phyloP scores from a whole-genome alignment of 2,797 vertebrate species.

The Squalus acanthias region DNA sequence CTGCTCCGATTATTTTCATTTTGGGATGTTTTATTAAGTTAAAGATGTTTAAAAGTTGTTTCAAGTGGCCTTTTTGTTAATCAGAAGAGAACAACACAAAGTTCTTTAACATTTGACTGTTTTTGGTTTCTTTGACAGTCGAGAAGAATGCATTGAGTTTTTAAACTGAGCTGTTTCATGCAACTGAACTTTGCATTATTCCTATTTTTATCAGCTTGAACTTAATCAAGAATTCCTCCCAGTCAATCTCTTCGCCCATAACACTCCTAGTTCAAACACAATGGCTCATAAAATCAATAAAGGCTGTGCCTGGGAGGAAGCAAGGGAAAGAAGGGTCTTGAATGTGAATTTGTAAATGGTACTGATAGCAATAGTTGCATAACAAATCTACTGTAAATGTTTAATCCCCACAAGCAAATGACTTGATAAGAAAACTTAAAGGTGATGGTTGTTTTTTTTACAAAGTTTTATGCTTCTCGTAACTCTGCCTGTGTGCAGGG shows the following conservation, averaged over 20 bases:
- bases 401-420: neutral
- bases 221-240: neutral
- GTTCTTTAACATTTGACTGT: neutral
- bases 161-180: neutral
- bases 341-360: neutral
- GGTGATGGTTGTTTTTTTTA: neutral
- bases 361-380: neutral
- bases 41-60: neutral
- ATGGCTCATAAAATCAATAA: slow-evolving; percentile 3
- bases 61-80: neutral
- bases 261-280: neutral
- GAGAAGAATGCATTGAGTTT: neutral
- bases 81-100: neutral
- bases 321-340: neutral
- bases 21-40: neutral
- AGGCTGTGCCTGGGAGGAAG: neutral
- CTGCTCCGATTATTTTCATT: neutral
- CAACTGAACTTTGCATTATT: neutral
- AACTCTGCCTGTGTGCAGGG: neutral
- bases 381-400: neutral
- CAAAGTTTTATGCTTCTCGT: no score
- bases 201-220: neutral
- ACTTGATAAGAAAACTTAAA: neutral
- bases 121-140: neutral
- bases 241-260: neutral